These are phyloP conservation scores for Yoshiicerus persimilis DNA, from an alignment of 1,140 invertebrate species.

Conservation along the genomic window DNA sequence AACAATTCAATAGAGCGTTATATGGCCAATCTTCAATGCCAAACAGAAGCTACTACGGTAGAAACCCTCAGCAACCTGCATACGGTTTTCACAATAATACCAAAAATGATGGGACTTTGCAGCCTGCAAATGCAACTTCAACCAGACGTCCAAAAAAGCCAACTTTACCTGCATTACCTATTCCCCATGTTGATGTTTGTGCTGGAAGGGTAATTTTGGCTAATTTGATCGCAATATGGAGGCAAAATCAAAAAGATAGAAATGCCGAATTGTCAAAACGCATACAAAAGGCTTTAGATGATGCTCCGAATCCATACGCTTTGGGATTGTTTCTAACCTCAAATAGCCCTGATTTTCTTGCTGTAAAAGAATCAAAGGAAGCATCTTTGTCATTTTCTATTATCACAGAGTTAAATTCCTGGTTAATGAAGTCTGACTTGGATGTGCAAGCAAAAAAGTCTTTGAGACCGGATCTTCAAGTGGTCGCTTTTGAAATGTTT, in stretches of 20 bases:
- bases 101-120: no score
- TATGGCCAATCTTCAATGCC: no score
- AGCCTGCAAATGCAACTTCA: no score
- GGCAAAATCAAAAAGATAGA: neutral
- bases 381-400: neutral
- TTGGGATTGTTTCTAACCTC: neutral
- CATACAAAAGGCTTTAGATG: neutral
- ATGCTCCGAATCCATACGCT: neutral
- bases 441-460: constrained; percentile 48
- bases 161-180: neutral
- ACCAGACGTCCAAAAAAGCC: no score
- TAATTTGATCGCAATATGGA: neutral
- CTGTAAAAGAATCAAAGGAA: neutral
- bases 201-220: neutral
- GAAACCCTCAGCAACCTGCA: no score
- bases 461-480: constrained; percentile 60
- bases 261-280: neutral
- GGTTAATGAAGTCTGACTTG: neutral
- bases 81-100: no score
- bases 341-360: neutral
- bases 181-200: neutral
- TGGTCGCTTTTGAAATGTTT: constrained; percentile 63
- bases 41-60: no score
- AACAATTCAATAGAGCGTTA: no score
- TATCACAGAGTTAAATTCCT: neutral